Conservation (phyloP, 2,888 invertebrate species). For the Gibbula magus region DNA sequence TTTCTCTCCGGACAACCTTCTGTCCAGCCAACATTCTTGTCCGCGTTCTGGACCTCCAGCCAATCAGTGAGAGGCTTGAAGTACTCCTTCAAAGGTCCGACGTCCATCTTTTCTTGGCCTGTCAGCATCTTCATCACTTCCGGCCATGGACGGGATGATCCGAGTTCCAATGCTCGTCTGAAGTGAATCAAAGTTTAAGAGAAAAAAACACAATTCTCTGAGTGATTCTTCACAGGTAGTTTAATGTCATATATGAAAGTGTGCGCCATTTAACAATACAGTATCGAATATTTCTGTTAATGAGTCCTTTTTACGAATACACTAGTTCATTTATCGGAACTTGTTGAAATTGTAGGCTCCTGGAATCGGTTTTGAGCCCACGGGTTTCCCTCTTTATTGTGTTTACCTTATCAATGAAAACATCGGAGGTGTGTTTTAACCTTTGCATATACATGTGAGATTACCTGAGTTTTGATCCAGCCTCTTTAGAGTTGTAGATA, state of each 20-base stretch:
- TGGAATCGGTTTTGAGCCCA: too few species aligned
- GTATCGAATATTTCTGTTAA: too few species aligned
- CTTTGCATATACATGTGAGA: conserved; percentile 59
- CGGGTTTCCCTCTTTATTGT: not conserved
- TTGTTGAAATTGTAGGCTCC: too few species aligned
- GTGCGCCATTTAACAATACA: too few species aligned
- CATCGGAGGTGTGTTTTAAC: not conserved
- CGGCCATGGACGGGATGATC: conserved; percentile 77
- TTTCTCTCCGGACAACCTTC: conserved; percentile 30
- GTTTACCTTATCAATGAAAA: not conserved
- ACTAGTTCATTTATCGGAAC: too few species aligned
- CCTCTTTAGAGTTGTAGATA: conserved; percentile 89
- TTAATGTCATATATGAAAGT: too few species aligned
- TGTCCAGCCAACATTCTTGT: conserved; percentile 14
- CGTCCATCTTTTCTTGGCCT: conserved; percentile 82
- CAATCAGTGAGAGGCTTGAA: conserved; percentile 86
- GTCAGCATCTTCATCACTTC: conserved; percentile 87
- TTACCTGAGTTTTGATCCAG: conserved; percentile 90
- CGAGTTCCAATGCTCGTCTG: conserved; percentile 73
- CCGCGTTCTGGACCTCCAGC: conserved; percentile 78
- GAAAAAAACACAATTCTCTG: too few species aligned
- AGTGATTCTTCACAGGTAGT: too few species aligned
- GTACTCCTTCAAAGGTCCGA: conserved; percentile 85
- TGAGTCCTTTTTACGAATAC: too few species aligned
- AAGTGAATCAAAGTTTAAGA: too few species aligned